These are phyloP conservation scores for Cathartes aura DNA, from an alignment of 2,113 vertebrate species.

Conservation along the genomic window DNA sequence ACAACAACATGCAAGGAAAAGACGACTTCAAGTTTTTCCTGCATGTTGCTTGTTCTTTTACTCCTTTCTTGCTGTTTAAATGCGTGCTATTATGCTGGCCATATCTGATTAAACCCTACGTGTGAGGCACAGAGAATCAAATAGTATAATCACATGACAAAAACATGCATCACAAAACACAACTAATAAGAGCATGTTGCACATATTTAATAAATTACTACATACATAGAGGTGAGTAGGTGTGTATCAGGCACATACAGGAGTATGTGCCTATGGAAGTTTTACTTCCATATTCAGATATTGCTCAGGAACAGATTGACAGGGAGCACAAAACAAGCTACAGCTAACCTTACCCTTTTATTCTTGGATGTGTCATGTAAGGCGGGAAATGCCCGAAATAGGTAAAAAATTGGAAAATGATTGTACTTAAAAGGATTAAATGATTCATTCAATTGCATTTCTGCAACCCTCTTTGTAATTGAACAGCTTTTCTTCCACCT, in stretches of 20 bases:
- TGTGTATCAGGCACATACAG: neutral
- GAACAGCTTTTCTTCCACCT: slow-evolving; percentile 30
- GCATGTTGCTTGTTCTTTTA: neutral
- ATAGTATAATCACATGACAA: fast-evolving
- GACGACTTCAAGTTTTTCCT: neutral
- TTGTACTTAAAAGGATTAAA: slow-evolving; percentile 43
- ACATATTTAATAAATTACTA: neutral
- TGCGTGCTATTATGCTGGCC: fast-evolving
- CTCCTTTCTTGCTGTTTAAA: neutral
- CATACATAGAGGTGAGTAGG: too few relatives aligned
- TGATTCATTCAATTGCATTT: slow-evolving; percentile 42
- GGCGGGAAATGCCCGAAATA: neutral
- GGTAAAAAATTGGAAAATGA: neutral
- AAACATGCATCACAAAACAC: neutral
- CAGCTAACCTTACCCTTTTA: neutral
- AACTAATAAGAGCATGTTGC: neutral
- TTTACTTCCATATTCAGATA: neutral
- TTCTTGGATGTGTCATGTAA: neutral
- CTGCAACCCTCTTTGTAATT: slow-evolving; percentile 39
- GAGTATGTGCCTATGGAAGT: fast-evolving
- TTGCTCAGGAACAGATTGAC: neutral
- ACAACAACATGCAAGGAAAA: neutral
- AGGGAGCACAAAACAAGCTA: neutral
- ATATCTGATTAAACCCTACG: neutral
- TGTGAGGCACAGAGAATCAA: neutral